Evolutionary conservation across 2,888 invertebrate species (phyloP).

Genomic region (Scrobipalpa costella): DNA sequence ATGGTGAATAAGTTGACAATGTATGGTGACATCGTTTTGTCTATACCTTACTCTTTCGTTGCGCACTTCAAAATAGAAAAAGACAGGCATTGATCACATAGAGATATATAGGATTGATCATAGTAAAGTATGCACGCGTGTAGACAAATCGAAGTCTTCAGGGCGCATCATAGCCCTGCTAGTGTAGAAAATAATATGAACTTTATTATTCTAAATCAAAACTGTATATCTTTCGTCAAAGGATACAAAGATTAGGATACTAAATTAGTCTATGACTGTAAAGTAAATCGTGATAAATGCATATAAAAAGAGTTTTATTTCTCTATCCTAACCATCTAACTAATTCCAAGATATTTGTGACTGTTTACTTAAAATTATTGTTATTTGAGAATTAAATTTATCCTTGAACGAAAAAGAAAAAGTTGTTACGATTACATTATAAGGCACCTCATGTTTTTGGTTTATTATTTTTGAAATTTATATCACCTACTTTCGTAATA

Average conservation of each 20-base stretch:
- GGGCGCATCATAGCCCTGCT: no score
- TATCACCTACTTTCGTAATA: conserved; percentile 23
- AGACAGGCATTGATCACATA: no score
- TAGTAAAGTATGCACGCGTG: no score
- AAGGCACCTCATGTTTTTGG: conserved; percentile 75
- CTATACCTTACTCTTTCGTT: no score
- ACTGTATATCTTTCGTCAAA: conserved; percentile 7
- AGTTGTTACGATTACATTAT: conserved; percentile 42
- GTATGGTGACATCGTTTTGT: no score
- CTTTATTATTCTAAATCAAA: background rate
- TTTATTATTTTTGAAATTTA: conserved; percentile 45
- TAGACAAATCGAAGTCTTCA: no score
- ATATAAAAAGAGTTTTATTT: conserved; percentile 27
- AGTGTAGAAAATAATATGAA: no score
- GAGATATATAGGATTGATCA: no score
- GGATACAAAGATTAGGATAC: conserved; percentile 10
- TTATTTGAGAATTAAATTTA: conserved; percentile 31
- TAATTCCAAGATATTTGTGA: conserved; percentile 53
- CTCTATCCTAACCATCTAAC: conserved; percentile 44
- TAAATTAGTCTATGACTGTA: conserved; percentile 36
- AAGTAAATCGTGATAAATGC: conserved; percentile 35
- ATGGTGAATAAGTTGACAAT: no score
- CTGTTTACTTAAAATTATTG: conserved; percentile 55
- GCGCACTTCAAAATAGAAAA: no score
- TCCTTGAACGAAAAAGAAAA: conserved; percentile 33